phyloP scores from a whole-genome alignment of 2,888 invertebrate species.

The Smittia aterrima region DNA sequence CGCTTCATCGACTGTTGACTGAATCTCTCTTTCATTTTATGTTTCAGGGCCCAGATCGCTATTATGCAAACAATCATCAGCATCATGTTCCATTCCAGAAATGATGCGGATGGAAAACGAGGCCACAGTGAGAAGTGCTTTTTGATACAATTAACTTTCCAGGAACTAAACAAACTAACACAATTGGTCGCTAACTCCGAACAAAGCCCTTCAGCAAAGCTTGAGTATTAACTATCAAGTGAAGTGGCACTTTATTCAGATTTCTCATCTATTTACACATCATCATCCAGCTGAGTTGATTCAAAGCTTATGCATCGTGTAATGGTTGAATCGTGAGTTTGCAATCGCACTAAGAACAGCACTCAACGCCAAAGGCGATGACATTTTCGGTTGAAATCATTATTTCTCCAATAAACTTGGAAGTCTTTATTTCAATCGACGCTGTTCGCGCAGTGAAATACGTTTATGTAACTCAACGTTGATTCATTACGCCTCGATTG shows the following conservation, averaged over 20 bases:
- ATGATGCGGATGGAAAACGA: constrained; percentile 14
- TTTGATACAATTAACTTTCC: constrained; percentile 1
- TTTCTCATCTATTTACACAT: constrained; percentile 20
- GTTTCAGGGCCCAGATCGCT: not conserved
- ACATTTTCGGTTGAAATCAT: constrained; percentile 6
- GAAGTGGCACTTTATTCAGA: constrained; percentile 14
- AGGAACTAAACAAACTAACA: not conserved
- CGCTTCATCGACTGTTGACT: constrained; percentile 9
- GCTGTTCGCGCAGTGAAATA: not conserved
- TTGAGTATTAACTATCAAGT: not conserved
- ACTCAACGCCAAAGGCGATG: constrained; percentile 6
- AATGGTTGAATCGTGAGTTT: constrained; percentile 3
- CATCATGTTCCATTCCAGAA: constrained; percentile 1
- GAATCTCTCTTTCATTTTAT: constrained; percentile 9
- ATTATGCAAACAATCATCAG: constrained; percentile 13
- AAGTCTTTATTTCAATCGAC: not conserved
- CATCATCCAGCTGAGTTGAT: not conserved
- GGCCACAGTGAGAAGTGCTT: constrained; percentile 5
- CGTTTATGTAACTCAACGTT: constrained; percentile 4
- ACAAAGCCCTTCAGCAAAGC: too few relatives aligned
- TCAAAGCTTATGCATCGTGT: not conserved
- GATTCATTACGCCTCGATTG: constrained; percentile 1
- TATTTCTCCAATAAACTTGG: not conserved
- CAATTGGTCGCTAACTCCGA: not conserved
- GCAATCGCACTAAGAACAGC: constrained; percentile 1